These are phyloP conservation scores for Falco cherrug DNA, from an alignment of 2,797 vertebrate genomes.

Conservation along the genomic window DNA sequence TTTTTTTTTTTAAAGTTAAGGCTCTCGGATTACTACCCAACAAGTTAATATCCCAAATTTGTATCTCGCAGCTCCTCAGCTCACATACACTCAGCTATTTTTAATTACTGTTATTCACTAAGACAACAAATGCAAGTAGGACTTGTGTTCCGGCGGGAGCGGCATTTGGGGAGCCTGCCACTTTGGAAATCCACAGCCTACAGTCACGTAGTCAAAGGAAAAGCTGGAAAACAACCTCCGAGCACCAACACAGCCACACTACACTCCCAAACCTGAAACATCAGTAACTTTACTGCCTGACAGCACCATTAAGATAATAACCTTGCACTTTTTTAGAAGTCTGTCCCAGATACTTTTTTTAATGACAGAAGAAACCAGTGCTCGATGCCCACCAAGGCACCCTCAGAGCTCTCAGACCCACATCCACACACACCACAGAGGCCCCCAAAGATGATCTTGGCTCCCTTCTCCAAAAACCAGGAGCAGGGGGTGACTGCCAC, in stretches of 20 bases:
- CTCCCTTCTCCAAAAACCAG: accelerated
- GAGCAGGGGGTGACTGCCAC: too few species aligned
- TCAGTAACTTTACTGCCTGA: accelerated
- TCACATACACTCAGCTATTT: not conserved
- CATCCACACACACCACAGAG: accelerated
- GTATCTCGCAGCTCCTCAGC: not conserved
- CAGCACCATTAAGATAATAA: accelerated
- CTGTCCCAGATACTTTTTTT: not conserved
- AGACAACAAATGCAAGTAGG: accelerated
- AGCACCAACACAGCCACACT: accelerated
- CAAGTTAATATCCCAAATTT: not conserved
- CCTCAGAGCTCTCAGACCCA: accelerated
- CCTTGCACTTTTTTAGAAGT: accelerated
- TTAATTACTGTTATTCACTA: not conserved
- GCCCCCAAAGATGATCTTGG: accelerated
- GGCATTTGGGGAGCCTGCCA: accelerated
- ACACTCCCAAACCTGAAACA: accelerated
- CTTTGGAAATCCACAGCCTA: not conserved
- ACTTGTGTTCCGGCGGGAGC: accelerated
- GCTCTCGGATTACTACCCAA: too few species aligned
- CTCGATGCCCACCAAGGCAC: accelerated
- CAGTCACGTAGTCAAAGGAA: accelerated
- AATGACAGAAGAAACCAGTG: accelerated
- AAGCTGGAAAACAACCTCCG: not conserved
- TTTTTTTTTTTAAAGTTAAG: not conserved